Base-by-base conservation (phyloP, 2,797 vertebrate species). In the Pipistrellus pipistrellus region DNA sequence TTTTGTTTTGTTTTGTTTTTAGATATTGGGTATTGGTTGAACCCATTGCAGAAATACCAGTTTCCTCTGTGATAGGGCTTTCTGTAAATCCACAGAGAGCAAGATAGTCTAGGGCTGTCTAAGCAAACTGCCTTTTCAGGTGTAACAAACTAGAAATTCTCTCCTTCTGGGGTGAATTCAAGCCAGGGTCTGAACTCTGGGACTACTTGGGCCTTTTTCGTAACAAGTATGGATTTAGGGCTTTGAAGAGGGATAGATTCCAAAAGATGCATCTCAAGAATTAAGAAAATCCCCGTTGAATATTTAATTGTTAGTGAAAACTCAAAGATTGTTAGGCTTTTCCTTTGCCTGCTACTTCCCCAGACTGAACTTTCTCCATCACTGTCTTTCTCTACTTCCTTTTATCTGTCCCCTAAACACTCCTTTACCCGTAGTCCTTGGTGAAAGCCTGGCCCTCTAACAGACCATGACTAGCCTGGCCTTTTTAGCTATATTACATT, bases 221-320 rank as follows among this genome's bases (percentile, higher is more conserved):
- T 71, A 83, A 86, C 15, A 85, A 77, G 57, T 51, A 69, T 83
- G 66, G 38, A 62, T 77, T 25, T 87, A 57, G 32, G 51, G 27
- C 44, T 80, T 85, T 78, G 12, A 12, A 15, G 23, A 46, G 13
- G 4, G 44, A 14, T 71, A 90, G 30, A 35, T 5, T 23, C 57
- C 51, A 30, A 80, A 95, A 93, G 53, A 14, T 18, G 80, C 46
- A 77, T 77, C 53, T 93, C 76, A 89, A 69, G 90, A 93, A 75
- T 20, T 23, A 85, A 46, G 53, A 88, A 73, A 72, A 68, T 44
- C 64, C 32, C 59, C 48, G 15, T 12, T 48, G 48, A 90, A 66
- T 85, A 62, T 78, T 48, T 23, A 48, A 3, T 78, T 83, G 71
- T 46, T 27, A 77, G 48, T 85, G 48, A 73, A 17, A 51, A 92